A percentile compares a stretch with the other conserved stretches of the same genome.
These are phyloP conservation scores for Hybognathus amarus DNA, from an alignment of 2,797 vertebrate species.

Conservation along the genomic window DNA sequence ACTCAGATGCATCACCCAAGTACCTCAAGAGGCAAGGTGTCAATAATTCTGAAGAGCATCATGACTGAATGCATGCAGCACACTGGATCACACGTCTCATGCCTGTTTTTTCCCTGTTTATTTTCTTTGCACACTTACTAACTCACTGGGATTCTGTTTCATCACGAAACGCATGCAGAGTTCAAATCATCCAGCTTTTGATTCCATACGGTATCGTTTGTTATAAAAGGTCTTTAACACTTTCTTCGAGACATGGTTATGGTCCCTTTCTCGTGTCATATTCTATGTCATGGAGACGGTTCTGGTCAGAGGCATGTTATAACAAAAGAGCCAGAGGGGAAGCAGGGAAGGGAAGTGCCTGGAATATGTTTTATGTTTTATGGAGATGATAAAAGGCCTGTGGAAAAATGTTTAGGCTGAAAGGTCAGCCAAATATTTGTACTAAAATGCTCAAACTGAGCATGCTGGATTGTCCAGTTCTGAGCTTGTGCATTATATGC, in stretches of 20 bases:
- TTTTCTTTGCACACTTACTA: conserved; percentile 12
- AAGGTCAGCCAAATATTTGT: conserved; percentile 2
- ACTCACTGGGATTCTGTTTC: conserved; percentile 26
- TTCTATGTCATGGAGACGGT: conserved; percentile 41
- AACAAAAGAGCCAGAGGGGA: conserved; percentile 41
- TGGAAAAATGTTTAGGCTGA: not conserved
- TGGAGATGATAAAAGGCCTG: conserved; percentile 24
- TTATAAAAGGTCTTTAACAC: not conserved
- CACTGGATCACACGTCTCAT: conserved; percentile 22
- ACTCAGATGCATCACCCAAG: conserved; percentile 66
- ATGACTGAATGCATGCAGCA: conserved; percentile 37
- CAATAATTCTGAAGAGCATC: conserved; percentile 57
- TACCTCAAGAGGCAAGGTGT: conserved; percentile 59
- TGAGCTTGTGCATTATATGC: not conserved
- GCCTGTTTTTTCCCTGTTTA: not conserved
- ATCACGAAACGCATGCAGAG: conserved; percentile 26
- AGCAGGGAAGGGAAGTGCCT: conserved; percentile 16
- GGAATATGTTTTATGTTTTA: conserved; percentile 5
- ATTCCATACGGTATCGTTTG: not conserved
- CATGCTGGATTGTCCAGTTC: not conserved
- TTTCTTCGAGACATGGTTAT: conserved; percentile 23
- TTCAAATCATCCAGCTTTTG: conserved; percentile 23
- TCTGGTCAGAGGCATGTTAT: conserved; percentile 36
- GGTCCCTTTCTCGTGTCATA: conserved; percentile 29
- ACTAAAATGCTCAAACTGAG: not conserved